Evolutionary conservation across 2,113 vertebrate species (phyloP), one percentile per base, ranked within the genome.

Genomic region (Alethe castanea): DNA sequence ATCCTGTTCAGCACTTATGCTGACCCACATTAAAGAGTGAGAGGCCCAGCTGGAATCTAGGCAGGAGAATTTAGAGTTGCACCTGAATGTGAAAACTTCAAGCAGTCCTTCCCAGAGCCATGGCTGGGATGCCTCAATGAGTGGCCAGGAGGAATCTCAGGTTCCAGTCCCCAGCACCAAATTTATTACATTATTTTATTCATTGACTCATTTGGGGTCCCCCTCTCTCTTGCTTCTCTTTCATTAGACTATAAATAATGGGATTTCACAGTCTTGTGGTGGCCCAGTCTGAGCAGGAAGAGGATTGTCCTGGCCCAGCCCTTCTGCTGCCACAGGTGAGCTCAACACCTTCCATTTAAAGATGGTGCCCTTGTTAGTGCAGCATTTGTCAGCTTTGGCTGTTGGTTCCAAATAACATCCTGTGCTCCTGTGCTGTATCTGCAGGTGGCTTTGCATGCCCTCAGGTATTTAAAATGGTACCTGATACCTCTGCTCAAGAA

Each of bases 281-380:
- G 48, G n/a, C 19, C 42, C 42, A 61, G 19, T 10, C 11, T 72
- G 29, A 40, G 4, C 20, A 76, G 24, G 26, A 60, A 31, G 19
- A 84, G 9, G 35, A 29, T 35, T 64, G 20, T 65, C 16, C 67
- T 56, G 20, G 45, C 2, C 11, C 40, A 92, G 29, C 12, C 11
- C 9, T 64, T 8, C 8, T 7, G 12, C 57, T 50, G 9, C 13
- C 12, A 12, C 3, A 2, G 5, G 36, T 9, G 17, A 83, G 9
- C 18, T 86, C 57, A 69, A 6, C 4, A 14, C 31, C 33, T 12
- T 12, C 33, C 4, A 5, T 8, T 33, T 66, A 25, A 52, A 33
- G 29, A 36, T n/a, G 28, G 7, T 35, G 9, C 14, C 16, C 11
- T 76, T 11, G 0, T 26, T 18, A 28, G 3, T 11, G 6, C 5